Evolutionary conservation across 2,888 invertebrate species (phyloP).

Genomic region (Cryptus armator): DNA sequence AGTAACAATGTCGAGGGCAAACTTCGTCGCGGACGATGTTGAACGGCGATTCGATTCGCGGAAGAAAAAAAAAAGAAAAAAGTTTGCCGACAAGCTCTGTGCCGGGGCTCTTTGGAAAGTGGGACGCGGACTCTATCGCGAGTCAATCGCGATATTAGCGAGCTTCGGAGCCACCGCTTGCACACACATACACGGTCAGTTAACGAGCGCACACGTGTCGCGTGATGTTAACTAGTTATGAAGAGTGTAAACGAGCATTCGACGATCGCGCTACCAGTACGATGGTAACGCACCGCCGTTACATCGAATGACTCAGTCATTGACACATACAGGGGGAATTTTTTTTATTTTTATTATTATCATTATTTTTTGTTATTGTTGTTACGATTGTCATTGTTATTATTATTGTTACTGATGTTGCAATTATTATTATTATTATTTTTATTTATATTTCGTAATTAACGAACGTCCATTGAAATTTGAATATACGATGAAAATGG

Average conservation of each 20-base stretch:
- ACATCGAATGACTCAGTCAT: conserved; percentile 2
- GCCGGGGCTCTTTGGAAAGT: conserved; percentile 57
- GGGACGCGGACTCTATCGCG: conserved; percentile 70
- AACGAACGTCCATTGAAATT: too few species aligned
- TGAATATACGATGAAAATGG: too few species aligned
- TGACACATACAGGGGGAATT: neutral
- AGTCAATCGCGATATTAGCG: conserved; percentile 74
- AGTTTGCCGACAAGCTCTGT: conserved; percentile 15
- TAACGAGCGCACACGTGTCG: conserved; percentile 59
- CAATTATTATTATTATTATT: too few species aligned
- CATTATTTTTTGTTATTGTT: neutral
- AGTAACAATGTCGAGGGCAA: conserved; percentile 19
- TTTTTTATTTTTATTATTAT: neutral
- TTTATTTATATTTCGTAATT: too few species aligned
- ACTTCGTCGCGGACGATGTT: neutral
- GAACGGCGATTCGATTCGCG: conserved; percentile 16
- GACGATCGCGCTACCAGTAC: conserved; percentile 4
- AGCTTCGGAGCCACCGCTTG: conserved; percentile 39
- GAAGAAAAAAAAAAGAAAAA: conserved; percentile 21
- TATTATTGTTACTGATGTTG: neutral
- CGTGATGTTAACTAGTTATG: conserved; percentile 64
- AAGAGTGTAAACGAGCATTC: conserved; percentile 47
- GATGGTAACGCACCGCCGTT: neutral
- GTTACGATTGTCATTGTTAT: neutral
- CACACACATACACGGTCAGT: conserved; percentile 30